Percentiles rank a stretch among this genome's conserved stretches.
Conservation (phyloP, 2,797 vertebrate genomes). For the Peromyscus eremicus region DNA sequence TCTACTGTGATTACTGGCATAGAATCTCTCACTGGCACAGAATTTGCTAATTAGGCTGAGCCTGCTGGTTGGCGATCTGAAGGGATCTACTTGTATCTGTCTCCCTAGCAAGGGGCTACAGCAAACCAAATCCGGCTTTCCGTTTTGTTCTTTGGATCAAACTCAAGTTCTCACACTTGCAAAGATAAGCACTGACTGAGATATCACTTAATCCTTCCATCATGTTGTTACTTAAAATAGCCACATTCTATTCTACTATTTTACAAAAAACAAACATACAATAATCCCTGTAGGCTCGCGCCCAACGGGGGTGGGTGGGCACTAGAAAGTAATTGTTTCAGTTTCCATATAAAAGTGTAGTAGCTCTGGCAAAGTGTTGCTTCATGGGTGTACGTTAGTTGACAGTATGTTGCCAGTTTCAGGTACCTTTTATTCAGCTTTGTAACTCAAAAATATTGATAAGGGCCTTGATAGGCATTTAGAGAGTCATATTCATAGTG, state of each 20-base stretch:
- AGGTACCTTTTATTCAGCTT: neutral
- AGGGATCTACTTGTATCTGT: neutral
- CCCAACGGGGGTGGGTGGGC: neutral
- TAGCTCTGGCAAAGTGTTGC: neutral
- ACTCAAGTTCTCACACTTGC: neutral
- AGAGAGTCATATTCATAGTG: neutral
- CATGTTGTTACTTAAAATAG: neutral
- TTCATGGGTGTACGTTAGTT: too few species aligned
- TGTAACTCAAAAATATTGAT: neutral
- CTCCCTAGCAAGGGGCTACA: neutral
- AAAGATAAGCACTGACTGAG: neutral
- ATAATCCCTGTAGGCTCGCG: neutral
- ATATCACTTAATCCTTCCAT: neutral
- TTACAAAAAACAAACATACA: neutral
- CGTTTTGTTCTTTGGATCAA: neutral
- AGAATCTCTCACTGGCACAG: neutral
- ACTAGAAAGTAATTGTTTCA: neutral
- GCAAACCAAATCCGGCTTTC: neutral
- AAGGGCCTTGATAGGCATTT: neutral
- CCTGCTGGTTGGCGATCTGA: accelerated
- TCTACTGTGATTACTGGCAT: neutral
- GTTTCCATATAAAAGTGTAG: neutral
- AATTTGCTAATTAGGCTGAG: neutral
- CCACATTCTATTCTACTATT: neutral
- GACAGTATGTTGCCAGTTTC: neutral